phyloP scores from a whole-genome alignment of 64 coral and sea anemone species.

The Actinia tenebrosa region DNA sequence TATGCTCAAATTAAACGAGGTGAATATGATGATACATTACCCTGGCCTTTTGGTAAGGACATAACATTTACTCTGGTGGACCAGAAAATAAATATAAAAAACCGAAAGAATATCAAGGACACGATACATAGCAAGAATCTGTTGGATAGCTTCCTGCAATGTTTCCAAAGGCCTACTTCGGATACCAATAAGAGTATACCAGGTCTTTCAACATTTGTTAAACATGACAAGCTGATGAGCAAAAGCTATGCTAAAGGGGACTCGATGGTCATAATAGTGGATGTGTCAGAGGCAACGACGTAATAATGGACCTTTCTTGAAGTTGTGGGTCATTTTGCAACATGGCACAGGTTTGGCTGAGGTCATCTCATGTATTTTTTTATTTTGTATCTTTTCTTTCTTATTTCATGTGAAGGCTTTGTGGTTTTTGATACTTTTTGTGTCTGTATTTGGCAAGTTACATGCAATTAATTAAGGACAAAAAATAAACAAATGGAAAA shows the following conservation, averaged over 20 bases:
- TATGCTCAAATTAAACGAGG: constrained; percentile 15
- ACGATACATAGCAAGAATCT: background rate
- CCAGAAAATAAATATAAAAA: background rate
- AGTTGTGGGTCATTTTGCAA: too few relatives aligned
- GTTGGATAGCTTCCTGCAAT: background rate
- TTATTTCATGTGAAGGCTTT: too few relatives aligned
- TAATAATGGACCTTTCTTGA: too few relatives aligned
- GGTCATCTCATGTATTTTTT: too few relatives aligned
- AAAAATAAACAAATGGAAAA: too few relatives aligned
- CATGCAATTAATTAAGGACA: too few relatives aligned
- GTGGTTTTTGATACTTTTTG: too few relatives aligned
- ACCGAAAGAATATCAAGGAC: background rate
- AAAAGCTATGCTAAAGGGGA: constrained; percentile 9
- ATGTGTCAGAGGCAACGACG: background rate
- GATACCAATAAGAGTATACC: background rate
- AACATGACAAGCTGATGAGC: background rate
- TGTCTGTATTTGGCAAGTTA: too few relatives aligned
- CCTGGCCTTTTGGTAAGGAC: constrained; percentile 17
- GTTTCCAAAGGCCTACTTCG: background rate
- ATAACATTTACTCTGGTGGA: constrained; percentile 33
- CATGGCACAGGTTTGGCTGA: too few relatives aligned
- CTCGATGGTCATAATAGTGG: constrained; percentile 14
- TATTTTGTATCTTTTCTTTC: too few relatives aligned
- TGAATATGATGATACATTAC: constrained; percentile 2
- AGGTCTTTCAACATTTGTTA: constrained; percentile 20